phyloP scores from a whole-genome alignment of 2,113 vertebrate genomes.

The Garra rufa region DNA sequence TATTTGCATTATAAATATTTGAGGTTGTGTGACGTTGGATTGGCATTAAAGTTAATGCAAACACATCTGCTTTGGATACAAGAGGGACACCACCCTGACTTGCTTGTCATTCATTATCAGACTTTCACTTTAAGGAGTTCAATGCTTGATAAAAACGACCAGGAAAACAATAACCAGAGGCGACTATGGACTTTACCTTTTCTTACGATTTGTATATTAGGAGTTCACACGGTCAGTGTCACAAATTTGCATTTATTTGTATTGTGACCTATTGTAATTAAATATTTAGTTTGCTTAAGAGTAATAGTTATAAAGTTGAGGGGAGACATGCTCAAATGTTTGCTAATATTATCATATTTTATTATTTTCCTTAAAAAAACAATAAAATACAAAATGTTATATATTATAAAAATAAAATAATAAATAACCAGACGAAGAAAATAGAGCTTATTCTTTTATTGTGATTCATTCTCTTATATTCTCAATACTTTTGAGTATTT shows the following conservation, averaged over 20 bases:
- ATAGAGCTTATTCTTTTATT: slow-evolving; percentile 37
- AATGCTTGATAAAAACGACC: background rate
- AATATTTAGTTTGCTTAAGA: background rate
- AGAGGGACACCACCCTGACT: background rate
- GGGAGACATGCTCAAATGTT: background rate
- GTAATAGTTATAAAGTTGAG: background rate
- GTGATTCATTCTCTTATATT: slow-evolving; percentile 15
- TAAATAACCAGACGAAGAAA: background rate
- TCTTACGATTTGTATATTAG: background rate
- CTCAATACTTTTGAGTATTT: slow-evolving; percentile 22
- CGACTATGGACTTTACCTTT: no score
- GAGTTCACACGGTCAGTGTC: background rate
- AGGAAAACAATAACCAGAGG: background rate
- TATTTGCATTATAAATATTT: slow-evolving; percentile 39
- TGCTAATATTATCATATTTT: no score
- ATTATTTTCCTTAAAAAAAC: no score
- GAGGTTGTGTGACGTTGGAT: background rate
- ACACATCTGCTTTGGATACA: slow-evolving; percentile 4
- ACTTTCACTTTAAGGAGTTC: background rate
- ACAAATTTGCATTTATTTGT: background rate
- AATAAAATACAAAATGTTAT: no score
- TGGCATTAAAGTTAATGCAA: background rate
- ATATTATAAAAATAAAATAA: no score
- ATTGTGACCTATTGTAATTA: background rate
- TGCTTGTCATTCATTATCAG: background rate